Evolutionary conservation across 2,888 invertebrate species (phyloP), one percentile per base, ranked within the genome.

Genomic region (Hydrotaea cyrtoneurina): DNA sequence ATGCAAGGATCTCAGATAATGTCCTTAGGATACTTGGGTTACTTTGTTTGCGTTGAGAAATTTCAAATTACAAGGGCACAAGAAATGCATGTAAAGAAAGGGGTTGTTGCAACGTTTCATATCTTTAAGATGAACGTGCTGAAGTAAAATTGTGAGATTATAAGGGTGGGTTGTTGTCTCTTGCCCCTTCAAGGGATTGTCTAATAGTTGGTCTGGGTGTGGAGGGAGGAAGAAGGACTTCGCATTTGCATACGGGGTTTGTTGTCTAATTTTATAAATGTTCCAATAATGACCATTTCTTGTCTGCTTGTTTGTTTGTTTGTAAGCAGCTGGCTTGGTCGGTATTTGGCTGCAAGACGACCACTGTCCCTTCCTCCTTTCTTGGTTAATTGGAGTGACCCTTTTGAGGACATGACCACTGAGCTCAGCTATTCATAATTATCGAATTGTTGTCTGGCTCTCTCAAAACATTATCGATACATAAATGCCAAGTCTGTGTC

Each of bases 221-320:
- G 39, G 4, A 73, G 31, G 36, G n/a, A 62, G 46, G 4, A 73
- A 19, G 36, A 8, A 62, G 46, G 39, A 7, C 17, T 8, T 21
- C 36, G 72, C 64, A 83, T 83, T 80, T 83, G 83, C 80, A 83
- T 80, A 75, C 7, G 15, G 15, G 15, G 4, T 55, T 66, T 31
- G 31, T 31, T 62, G 17, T 39, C 36, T 66, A 43, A 66, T 66
- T 66, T 39, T 2, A 8, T 39, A n/a, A 66, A 66, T 17, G 43
- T 21, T 39, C 46, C 11, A 26, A 59, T 64, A 76, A 76, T 83
- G 83, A 80, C 80, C 83, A 80, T 53, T 69, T 66, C 11, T n/a
- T 2, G n/a, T n/a, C n/a, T n/a, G n/a, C n/a, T 50, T 0, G 19
- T 55, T n/a, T 10, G 21, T 21, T 23, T 21, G 2, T 2, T 43